A percentile compares a stretch with the other conserved stretches of the same genome.
Evolutionary conservation across 1,140 invertebrate species (phyloP).

Genomic region (Centruroides sculpturatus): DNA sequence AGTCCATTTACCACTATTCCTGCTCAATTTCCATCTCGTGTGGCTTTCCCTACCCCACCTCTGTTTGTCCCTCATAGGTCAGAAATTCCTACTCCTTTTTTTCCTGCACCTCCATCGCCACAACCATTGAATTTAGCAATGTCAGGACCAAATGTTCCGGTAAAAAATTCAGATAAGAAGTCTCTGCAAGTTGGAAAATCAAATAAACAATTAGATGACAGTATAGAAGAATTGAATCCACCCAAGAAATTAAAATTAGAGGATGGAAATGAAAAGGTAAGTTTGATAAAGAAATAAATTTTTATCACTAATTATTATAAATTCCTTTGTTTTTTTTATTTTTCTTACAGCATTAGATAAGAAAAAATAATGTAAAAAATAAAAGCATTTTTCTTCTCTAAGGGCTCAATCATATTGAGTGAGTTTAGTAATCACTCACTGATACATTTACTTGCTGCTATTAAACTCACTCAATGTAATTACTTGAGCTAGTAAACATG

Average conservation of each 20-base stretch:
- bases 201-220: neutral
- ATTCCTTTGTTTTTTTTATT: too few relatives aligned
- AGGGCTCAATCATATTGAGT: too few relatives aligned
- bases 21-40: neutral
- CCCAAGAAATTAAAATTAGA: neutral
- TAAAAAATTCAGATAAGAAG: neutral
- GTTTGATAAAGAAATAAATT: neutral
- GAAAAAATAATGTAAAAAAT: too few relatives aligned
- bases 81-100: neutral
- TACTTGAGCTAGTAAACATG: too few relatives aligned
- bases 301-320: too few relatives aligned
- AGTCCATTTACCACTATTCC: neutral
- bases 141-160: constrained; percentile 2
- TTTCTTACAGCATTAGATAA: too few relatives aligned
- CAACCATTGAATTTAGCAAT: constrained; percentile 12
- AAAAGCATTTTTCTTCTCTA: too few relatives aligned
- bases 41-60: constrained; percentile 13
- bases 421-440: too few relatives aligned
- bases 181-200: neutral
- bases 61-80: constrained; percentile 9
- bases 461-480: too few relatives aligned
- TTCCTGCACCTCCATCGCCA: constrained; percentile 1
- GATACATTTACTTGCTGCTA: too few relatives aligned
- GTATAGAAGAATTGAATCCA: neutral
- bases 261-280: neutral